A percentile compares a stretch with the other conserved stretches of the same genome.
phyloP scores from a whole-genome alignment of 2,888 invertebrate species.

The Gastracanthus pulcherrimus region DNA sequence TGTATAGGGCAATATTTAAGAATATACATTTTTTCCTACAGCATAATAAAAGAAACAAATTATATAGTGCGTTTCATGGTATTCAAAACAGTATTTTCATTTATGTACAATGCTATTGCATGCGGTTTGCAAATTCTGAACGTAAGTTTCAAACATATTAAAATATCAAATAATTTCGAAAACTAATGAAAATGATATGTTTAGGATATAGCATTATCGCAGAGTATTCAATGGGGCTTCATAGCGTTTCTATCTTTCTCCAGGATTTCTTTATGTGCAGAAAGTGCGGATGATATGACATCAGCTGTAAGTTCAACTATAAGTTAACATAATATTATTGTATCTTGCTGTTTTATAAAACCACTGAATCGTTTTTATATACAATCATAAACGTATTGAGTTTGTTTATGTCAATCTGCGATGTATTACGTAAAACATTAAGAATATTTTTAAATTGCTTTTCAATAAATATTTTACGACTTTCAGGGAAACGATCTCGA shows the following conservation, averaged over 20 bases:
- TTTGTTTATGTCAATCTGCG: too few species aligned
- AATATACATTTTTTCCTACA: too few species aligned
- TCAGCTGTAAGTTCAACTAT: background rate
- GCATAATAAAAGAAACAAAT: slow-evolving; percentile 15
- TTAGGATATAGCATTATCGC: background rate
- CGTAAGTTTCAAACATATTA: background rate
- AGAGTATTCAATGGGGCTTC: background rate
- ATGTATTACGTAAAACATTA: too few species aligned
- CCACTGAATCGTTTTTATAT: too few species aligned
- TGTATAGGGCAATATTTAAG: too few species aligned
- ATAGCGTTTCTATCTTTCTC: background rate
- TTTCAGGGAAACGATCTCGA: background rate
- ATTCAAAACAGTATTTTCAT: slow-evolving; percentile 1
- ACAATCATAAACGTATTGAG: too few species aligned
- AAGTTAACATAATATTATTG: background rate
- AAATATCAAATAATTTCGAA: background rate
- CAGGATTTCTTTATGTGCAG: slow-evolving; percentile 14
- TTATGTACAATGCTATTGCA: background rate
- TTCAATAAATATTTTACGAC: background rate
- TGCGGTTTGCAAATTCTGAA: slow-evolving; percentile 21
- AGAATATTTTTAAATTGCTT: too few species aligned
- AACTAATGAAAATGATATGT: background rate
- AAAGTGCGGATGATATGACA: slow-evolving; percentile 25
- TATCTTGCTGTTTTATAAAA: background rate
- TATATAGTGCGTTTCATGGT: slow-evolving; percentile 1